These are phyloP conservation scores for Eueides isabella DNA, from an alignment of 1,140 invertebrate genomes.

Conservation along the genomic window DNA sequence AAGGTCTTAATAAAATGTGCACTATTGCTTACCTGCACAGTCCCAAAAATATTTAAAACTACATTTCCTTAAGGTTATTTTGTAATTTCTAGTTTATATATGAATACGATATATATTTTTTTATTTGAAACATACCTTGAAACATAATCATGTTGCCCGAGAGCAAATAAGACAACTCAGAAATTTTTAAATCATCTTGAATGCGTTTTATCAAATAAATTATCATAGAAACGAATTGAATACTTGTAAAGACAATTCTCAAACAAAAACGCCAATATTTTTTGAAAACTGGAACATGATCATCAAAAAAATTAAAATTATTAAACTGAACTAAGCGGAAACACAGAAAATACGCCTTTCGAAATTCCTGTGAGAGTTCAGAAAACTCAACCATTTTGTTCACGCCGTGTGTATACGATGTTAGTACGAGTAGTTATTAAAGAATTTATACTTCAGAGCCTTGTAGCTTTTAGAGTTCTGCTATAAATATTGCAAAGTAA, in stretches of 20 bases:
- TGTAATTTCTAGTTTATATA: neutral
- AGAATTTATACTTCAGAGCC: neutral
- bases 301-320: conserved; percentile 1
- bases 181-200: neutral
- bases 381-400: neutral
- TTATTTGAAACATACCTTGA: neutral
- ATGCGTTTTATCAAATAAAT: neutral
- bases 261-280: neutral
- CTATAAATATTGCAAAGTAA: neutral
- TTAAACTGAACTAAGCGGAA: neutral
- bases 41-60: too few species aligned
- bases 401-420: neutral
- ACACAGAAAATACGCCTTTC: neutral
- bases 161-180: neutral
- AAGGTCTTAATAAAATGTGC: too few species aligned
- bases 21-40: too few species aligned
- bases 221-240: neutral
- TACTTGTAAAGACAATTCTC: neutral
- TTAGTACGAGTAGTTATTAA: neutral
- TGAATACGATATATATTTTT: neutral
- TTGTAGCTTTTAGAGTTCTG: neutral
- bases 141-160: neutral
- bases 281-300: neutral
- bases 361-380: neutral
- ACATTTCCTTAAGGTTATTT: too few species aligned